Percentiles rank a stretch among this genome's conserved stretches.
phyloP scores from a whole-genome alignment of 2,888 invertebrate species.

The Sinodicranocentrus sp. region DNA sequence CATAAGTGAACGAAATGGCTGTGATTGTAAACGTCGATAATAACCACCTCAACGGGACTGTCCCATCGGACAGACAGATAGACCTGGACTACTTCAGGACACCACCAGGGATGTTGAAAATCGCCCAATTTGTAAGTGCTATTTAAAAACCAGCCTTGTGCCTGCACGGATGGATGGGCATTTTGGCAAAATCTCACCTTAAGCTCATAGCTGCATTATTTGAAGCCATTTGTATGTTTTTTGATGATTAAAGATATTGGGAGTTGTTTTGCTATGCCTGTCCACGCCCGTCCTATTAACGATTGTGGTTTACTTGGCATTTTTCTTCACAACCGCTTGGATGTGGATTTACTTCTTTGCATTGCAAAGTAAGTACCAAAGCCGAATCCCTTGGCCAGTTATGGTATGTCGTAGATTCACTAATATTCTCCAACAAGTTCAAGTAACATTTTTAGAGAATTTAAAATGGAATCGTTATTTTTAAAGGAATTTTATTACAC shows the following conservation, averaged over 20 bases:
- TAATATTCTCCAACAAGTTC: neutral
- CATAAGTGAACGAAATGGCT: constrained; percentile 34
- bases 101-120: constrained; percentile 58
- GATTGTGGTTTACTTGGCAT: constrained; percentile 51
- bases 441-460: neutral
- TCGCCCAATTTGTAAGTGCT: constrained; percentile 65
- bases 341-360: constrained; percentile 66
- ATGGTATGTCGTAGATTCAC: constrained; percentile 38
- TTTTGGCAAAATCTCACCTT: neutral
- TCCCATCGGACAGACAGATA: constrained; percentile 47
- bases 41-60: constrained; percentile 39
- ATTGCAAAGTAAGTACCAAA: constrained; percentile 51
- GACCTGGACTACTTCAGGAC: constrained; percentile 63
- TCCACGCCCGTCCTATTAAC: constrained; percentile 38
- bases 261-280: no score
- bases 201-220: no score
- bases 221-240: no score
- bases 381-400: constrained; percentile 48
- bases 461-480: no score
- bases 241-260: no score
- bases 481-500: constrained; percentile 67
- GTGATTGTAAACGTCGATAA: constrained; percentile 57
- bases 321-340: constrained; percentile 51
- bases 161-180: neutral
- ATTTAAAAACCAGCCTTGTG: neutral